Percentiles rank a stretch among this genome's conserved stretches.
Evolutionary conservation across 2,113 vertebrate species (phyloP).

Genomic region (Benitochromis conjunctus): DNA sequence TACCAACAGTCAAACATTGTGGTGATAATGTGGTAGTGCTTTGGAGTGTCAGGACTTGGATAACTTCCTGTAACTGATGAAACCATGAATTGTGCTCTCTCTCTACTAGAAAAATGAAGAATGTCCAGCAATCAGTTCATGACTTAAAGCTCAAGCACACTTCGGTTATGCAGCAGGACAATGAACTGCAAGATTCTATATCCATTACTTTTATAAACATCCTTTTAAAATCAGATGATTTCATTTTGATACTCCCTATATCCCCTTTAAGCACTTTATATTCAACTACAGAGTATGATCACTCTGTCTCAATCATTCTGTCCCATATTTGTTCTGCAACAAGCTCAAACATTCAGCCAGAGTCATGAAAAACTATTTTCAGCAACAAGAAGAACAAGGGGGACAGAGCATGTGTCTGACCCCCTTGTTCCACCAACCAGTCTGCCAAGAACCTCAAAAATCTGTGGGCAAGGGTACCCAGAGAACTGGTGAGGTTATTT

Average conservation of each 20-base stretch:
- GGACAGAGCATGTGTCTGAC: not conserved
- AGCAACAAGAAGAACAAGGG: not conserved
- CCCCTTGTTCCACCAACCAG: not conserved
- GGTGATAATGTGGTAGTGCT: rapidly evolving
- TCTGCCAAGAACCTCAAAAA: not conserved
- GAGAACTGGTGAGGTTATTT: not conserved
- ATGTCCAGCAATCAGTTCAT: not conserved
- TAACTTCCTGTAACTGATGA: not conserved
- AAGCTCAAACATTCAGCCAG: not conserved
- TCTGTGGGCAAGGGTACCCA: not conserved
- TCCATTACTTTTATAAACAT: not conserved
- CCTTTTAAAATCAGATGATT: not conserved
- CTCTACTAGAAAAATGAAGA: not conserved
- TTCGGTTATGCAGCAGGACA: not conserved
- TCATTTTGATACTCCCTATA: not conserved
- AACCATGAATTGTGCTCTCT: not conserved
- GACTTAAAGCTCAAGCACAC: not conserved
- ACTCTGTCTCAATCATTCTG: not conserved
- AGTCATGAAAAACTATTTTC: not conserved
- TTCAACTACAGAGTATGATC: not conserved
- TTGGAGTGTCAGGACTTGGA: not conserved
- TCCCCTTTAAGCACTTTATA: not conserved
- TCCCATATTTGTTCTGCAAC: not conserved
- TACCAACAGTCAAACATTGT: not conserved
- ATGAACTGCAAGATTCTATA: not conserved